Base-by-base conservation (phyloP, 2,888 invertebrate species). In the Elysia crispata region DNA sequence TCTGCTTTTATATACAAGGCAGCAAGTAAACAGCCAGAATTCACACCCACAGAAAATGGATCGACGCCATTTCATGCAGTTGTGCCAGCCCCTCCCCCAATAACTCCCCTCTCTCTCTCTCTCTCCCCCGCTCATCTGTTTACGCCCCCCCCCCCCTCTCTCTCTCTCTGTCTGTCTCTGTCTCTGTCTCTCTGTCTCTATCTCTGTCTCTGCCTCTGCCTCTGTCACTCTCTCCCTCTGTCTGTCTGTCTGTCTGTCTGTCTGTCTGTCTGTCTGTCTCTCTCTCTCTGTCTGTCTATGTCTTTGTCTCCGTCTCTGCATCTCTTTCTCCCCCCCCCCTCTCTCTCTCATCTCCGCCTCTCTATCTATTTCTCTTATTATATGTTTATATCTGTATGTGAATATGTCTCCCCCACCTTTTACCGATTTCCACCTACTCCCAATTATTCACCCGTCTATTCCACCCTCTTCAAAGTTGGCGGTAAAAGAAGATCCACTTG, bases 111-210 rank as follows among this genome's bases (percentile, higher is more conserved):
- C 5, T 41, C 3, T 41, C 3, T 11, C 5, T n/a, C 60, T 23
- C 25, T 60, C 60, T 60, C 23, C 25, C 23, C 25, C 66, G 13
- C 23, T 66, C 66, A n/a, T n/a, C 41, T 41, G 41, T 41, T 6
- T 41, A 41, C 41, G 25, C 6, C 60, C 6, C 25, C 15, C 60
- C 15, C 23, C 25, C 23, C 25, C 66, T 66, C 23, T 66, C 66
- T 66, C 28, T 66, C 66, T 66, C 23, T 66, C 66, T 66, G 66
- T 66, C 23, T 66, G 66, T 66, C 60, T 60, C 23, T 60, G 5
- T 60, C n/a, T 23, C n/a, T 25, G 5, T 60, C 60, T n/a, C 25
- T 25, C 41, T 41, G 5, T 41, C 41, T 41, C 41, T 41, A 1
- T 20, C 66, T 25, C 25, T 18, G 1, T 28, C 66, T 66, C 30